A percentile compares a stretch with the other conserved stretches of the same genome.
Evolutionary conservation across 2,113 vertebrate species (phyloP).

Genomic region (Eptesicus fuscus): DNA sequence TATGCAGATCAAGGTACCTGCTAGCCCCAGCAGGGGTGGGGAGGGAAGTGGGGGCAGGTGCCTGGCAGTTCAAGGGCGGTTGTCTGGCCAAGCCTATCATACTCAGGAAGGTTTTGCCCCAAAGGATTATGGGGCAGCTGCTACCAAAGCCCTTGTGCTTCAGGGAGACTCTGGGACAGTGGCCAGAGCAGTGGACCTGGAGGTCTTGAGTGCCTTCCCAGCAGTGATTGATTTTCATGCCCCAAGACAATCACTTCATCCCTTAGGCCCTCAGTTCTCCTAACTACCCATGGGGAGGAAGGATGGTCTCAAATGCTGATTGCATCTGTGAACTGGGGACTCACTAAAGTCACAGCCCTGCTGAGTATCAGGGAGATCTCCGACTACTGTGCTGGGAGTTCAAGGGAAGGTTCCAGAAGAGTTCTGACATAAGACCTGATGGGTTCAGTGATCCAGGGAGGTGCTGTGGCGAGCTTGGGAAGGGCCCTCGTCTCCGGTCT

Average conservation of each 20-base stretch:
- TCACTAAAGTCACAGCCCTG: background rate
- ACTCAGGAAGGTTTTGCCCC: background rate
- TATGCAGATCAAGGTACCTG: slow-evolving; percentile 87
- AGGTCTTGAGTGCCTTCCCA: background rate
- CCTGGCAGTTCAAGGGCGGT: no score
- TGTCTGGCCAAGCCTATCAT: background rate
- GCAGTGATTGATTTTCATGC: background rate
- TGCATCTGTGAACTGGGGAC: background rate
- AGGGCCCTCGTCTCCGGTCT: background rate
- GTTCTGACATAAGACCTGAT: background rate
- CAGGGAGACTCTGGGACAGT: background rate
- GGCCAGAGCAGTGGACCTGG: background rate
- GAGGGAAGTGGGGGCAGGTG: background rate
- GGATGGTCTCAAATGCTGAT: background rate
- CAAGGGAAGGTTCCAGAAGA: background rate
- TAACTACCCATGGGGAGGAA: background rate
- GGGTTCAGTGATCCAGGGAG: background rate
- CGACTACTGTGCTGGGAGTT: background rate
- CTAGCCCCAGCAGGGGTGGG: fast-evolving
- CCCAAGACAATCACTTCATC: background rate
- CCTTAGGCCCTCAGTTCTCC: background rate
- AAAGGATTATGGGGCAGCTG: background rate
- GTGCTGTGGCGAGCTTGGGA: background rate
- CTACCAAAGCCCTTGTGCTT: background rate
- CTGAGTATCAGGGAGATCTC: background rate